phyloP scores from a whole-genome alignment of 2,888 invertebrate species.

The Tenthredo amoena region DNA sequence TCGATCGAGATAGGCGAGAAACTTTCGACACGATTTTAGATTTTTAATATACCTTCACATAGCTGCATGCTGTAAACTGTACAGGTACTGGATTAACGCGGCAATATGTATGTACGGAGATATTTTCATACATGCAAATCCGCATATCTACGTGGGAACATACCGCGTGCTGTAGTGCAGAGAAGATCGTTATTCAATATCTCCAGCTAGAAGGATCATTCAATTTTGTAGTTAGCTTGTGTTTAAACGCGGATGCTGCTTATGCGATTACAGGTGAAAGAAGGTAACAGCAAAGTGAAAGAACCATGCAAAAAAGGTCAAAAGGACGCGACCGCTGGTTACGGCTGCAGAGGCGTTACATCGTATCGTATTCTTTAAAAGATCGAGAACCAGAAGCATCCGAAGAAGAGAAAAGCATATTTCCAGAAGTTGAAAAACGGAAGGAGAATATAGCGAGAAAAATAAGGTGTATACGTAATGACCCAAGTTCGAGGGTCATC shows the following conservation, averaged over 20 bases:
- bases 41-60: neutral
- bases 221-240: neutral
- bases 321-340: constrained; percentile 38
- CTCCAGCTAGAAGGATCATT: neutral
- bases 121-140: neutral
- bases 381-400: neutral
- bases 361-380: neutral
- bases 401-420: neutral
- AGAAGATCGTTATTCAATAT: neutral
- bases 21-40: constrained; percentile 21
- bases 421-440: neutral
- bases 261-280: neutral
- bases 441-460: neutral
- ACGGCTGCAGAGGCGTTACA: constrained; percentile 7
- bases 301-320: constrained; percentile 42
- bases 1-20: neutral
- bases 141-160: neutral
- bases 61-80: neutral
- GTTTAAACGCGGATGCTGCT: neutral
- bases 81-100: neutral
- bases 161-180: neutral
- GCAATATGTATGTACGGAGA: neutral
- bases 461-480: neutral
- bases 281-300: constrained; percentile 33
- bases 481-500: neutral